Percentiles rank a stretch among this genome's conserved stretches.
Conservation (phyloP, 2,888 invertebrate genomes). For the Leptinotarsa peninsularis region DNA sequence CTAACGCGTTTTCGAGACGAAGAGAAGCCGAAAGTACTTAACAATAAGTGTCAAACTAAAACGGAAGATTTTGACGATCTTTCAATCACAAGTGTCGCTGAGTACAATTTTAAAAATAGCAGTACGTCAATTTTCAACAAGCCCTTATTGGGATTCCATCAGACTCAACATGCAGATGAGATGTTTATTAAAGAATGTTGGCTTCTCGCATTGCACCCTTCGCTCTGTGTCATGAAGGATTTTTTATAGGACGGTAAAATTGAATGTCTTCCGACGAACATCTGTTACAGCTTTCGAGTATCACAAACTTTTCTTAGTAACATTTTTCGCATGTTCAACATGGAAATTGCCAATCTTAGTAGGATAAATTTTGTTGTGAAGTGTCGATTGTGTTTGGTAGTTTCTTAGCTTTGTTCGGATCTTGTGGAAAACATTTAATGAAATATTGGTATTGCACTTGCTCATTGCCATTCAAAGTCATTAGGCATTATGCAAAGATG, state of each 20-base stretch:
- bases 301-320: background rate
- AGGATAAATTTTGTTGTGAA: too few species aligned
- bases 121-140: slow-evolving; percentile 1
- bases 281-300: slow-evolving; percentile 4
- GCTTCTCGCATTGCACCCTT: slow-evolving; percentile 20
- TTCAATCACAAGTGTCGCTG: slow-evolving; percentile 7
- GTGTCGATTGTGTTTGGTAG: too few species aligned
- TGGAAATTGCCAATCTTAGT: too few species aligned
- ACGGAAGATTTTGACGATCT: background rate
- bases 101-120: background rate
- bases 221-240: slow-evolving; percentile 12
- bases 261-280: slow-evolving; percentile 5
- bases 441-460: too few species aligned
- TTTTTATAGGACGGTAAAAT: slow-evolving; percentile 8
- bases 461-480: too few species aligned
- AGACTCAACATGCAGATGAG: slow-evolving; percentile 58
- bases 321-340: background rate
- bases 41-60: slow-evolving; percentile 3
- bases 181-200: slow-evolving; percentile 58
- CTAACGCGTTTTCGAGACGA: background rate
- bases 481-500: too few species aligned
- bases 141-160: slow-evolving; percentile 58
- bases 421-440: too few species aligned
- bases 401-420: too few species aligned
- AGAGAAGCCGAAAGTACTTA: background rate